Conservation (phyloP, 2,888 invertebrate genomes). For the Clistopyga incitator region DNA sequence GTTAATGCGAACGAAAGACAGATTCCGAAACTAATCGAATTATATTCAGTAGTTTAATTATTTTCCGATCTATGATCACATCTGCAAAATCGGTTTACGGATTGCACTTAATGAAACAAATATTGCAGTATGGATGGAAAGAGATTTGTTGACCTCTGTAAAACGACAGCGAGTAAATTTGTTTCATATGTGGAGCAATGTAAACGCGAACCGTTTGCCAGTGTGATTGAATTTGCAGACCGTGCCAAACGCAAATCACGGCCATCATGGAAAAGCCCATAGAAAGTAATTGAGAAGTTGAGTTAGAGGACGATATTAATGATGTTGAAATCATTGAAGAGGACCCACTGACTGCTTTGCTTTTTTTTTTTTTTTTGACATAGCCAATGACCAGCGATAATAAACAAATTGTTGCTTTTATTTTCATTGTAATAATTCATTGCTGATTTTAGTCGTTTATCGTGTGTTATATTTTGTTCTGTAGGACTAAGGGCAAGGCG, state of each 20-base stretch:
- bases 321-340: conserved; percentile 25
- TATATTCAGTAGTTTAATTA: conserved; percentile 49
- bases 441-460: neutral
- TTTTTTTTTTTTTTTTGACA: conserved; percentile 52
- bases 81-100: conserved; percentile 56
- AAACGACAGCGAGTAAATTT: neutral
- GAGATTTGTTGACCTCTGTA: neutral
- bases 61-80: conserved; percentile 62
- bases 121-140: neutral
- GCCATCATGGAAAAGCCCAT: conserved; percentile 63
- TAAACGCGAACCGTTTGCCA: conserved; percentile 49
- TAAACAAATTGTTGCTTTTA: conserved; percentile 25
- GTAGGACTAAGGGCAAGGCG: conserved; percentile 80
- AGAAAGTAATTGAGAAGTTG: conserved; percentile 56
- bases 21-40: conserved; percentile 64
- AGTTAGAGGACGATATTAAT: conserved; percentile 53
- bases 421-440: neutral
- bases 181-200: conserved; percentile 25
- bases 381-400: conserved; percentile 59
- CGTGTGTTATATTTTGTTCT: conserved; percentile 47
- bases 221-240: conserved; percentile 63
- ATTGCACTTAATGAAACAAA: conserved; percentile 32
- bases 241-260: conserved; percentile 61
- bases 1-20: conserved; percentile 63
- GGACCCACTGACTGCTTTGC: conserved; percentile 43